A percentile compares a stretch with the other conserved stretches of the same genome.
Evolutionary conservation across 2,113 vertebrate species (phyloP).

Genomic region (Scartelaos histophorus): DNA sequence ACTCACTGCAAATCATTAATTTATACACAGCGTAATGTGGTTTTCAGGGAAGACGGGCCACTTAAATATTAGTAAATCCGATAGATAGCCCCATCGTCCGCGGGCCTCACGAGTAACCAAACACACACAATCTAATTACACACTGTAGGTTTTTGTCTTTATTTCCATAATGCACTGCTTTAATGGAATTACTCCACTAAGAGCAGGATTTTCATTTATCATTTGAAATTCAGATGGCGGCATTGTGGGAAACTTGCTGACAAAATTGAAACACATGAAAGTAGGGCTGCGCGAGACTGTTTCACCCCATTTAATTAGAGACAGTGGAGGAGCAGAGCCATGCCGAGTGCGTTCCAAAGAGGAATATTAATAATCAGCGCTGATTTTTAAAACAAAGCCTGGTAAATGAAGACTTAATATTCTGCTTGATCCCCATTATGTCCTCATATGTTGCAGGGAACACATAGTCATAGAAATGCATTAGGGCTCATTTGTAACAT

Average conservation of each 20-base stretch:
- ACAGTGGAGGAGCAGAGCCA: slow-evolving; percentile 43
- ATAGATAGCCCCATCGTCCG: slow-evolving; percentile 68
- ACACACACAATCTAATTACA: slow-evolving; percentile 76
- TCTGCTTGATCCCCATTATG: slow-evolving; percentile 55
- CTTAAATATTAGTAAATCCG: slow-evolving; percentile 80
- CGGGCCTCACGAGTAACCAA: slow-evolving; percentile 69
- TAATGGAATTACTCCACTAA: slow-evolving; percentile 85
- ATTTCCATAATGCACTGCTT: slow-evolving; percentile 80
- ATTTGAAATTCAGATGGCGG: slow-evolving; percentile 92
- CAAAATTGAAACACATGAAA: slow-evolving; percentile 83
- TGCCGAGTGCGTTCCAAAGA: slow-evolving; percentile 26
- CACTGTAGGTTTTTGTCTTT: slow-evolving; percentile 80
- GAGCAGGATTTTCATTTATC: slow-evolving; percentile 82
- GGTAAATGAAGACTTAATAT: slow-evolving; percentile 60
- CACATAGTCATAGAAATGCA: slow-evolving; percentile 42
- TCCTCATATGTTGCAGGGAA: slow-evolving; percentile 33
- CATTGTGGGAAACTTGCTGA: slow-evolving; percentile 87
- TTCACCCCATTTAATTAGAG: slow-evolving; percentile 79
- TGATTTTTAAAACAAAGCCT: slow-evolving; percentile 16
- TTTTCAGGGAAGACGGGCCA: slow-evolving; percentile 74
- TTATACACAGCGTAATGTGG: slow-evolving; percentile 69
- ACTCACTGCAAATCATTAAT: slow-evolving; percentile 71
- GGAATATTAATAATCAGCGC: slow-evolving; percentile 49
- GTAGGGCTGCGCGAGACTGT: slow-evolving; percentile 68
- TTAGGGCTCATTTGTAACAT: slow-evolving; percentile 39